phyloP scores from a whole-genome alignment of 2,797 vertebrate genomes.

The Pangasius macronema region DNA sequence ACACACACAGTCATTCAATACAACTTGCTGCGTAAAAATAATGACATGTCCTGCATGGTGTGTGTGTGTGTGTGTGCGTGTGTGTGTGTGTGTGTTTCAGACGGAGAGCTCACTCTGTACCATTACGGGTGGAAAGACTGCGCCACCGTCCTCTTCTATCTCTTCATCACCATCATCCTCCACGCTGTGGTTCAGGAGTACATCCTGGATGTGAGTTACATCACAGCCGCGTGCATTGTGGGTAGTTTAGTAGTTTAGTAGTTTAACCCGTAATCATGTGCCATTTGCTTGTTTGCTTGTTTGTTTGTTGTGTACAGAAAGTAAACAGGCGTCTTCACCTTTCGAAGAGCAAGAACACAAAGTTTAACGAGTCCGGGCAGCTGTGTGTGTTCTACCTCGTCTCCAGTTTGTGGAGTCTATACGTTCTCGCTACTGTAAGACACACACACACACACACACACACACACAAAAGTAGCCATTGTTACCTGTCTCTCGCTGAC shows the following conservation, averaged over 20 bases:
- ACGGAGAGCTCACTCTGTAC: conserved; percentile 88
- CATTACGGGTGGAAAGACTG: conserved; percentile 92
- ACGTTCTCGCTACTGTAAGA: conserved; percentile 87
- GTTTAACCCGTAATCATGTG: background rate
- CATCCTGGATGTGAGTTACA: conserved; percentile 88
- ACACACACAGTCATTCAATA: background rate
- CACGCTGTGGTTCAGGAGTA: conserved; percentile 98
- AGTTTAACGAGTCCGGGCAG: conserved; percentile 96
- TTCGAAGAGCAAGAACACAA: conserved; percentile 97
- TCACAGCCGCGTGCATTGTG: background rate
- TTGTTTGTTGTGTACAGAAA: conserved; percentile 78
- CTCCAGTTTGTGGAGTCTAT: conserved; percentile 90
- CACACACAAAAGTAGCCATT: background rate
- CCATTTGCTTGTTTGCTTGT: too few relatives aligned
- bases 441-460: background rate
- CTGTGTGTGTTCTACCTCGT: conserved; percentile 92
- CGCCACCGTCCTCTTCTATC: conserved; percentile 92
- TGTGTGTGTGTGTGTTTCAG: conserved; percentile 67
- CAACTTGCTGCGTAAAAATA: background rate
- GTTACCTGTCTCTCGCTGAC: too few relatives aligned
- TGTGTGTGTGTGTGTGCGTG: conserved; percentile 51
- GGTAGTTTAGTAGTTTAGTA: background rate
- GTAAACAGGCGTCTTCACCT: conserved; percentile 95
- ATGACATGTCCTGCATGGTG: background rate
- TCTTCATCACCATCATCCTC: conserved; percentile 92